A percentile compares a stretch with the other conserved stretches of the same genome.
Evolutionary conservation across 2,888 invertebrate species (phyloP).

Genomic region (Ceriagrion tenellum): DNA sequence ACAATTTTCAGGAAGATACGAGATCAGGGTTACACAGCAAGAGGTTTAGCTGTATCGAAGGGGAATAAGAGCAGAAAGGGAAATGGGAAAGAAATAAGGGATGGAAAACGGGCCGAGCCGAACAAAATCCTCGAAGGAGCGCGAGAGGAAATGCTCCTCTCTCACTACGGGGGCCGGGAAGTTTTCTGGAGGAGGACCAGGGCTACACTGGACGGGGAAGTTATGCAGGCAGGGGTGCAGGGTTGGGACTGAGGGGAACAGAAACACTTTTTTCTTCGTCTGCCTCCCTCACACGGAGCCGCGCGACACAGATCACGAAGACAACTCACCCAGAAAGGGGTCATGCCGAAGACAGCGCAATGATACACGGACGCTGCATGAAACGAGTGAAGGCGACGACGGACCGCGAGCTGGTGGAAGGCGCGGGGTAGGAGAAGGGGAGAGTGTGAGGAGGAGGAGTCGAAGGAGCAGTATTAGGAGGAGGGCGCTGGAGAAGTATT

Average conservation of each 20-base stretch:
- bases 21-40: no score
- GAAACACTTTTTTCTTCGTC: background rate
- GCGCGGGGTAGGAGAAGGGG: no score
- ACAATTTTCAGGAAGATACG: no score
- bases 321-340: slow-evolving; percentile 36
- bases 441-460: no score
- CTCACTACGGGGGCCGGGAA: background rate
- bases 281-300: background rate
- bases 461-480: background rate
- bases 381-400: background rate
- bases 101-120: background rate
- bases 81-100: background rate
- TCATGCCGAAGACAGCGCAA: slow-evolving; percentile 12
- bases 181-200: background rate
- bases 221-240: background rate
- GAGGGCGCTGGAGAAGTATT: background rate
- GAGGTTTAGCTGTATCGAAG: no score
- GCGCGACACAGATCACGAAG: background rate
- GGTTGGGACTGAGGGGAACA: background rate
- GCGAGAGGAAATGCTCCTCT: no score
- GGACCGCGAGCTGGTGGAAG: background rate
- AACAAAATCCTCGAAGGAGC: background rate
- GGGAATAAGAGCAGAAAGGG: background rate
- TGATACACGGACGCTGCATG: background rate
- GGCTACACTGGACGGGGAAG: background rate